These are phyloP conservation scores for Leptosomus discolor DNA, from an alignment of 2,113 vertebrate genomes.

Conservation along the genomic window DNA sequence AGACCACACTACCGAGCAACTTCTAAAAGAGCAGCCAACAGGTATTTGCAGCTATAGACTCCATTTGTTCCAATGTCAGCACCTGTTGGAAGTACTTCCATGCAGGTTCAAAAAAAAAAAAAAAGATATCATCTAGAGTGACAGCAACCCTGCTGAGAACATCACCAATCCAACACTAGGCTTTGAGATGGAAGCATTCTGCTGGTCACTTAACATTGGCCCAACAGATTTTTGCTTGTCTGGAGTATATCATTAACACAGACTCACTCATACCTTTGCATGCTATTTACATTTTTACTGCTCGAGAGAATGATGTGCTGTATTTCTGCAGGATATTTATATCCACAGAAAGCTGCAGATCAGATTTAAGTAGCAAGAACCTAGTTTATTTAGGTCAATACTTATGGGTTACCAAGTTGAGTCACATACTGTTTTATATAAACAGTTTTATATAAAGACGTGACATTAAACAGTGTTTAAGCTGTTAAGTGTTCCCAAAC, in stretches of 20 bases:
- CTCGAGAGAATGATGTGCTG: neutral
- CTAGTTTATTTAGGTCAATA: neutral
- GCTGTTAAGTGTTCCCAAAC: neutral
- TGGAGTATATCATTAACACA: neutral
- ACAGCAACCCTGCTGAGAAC: too few species aligned
- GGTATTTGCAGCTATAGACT: neutral
- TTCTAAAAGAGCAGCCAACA: neutral
- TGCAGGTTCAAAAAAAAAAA: neutral
- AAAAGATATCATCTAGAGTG: too few species aligned
- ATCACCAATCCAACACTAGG: neutral
- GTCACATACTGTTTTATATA: neutral
- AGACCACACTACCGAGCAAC: neutral
- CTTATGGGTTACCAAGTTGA: neutral
- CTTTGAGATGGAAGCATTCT: neutral
- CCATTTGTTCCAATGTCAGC: neutral
- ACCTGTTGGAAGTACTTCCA: neutral
- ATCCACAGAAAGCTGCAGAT: neutral
- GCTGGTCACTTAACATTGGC: neutral
- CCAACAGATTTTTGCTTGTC: neutral
- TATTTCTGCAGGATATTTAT: neutral
- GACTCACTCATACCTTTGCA: neutral
- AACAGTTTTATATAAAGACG: neutral
- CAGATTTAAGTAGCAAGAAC: constrained; percentile 12
- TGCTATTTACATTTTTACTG: constrained; percentile 9
- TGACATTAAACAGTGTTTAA: neutral